phyloP scores from a whole-genome alignment of 2,113 vertebrate species.

The Bucco capensis region DNA sequence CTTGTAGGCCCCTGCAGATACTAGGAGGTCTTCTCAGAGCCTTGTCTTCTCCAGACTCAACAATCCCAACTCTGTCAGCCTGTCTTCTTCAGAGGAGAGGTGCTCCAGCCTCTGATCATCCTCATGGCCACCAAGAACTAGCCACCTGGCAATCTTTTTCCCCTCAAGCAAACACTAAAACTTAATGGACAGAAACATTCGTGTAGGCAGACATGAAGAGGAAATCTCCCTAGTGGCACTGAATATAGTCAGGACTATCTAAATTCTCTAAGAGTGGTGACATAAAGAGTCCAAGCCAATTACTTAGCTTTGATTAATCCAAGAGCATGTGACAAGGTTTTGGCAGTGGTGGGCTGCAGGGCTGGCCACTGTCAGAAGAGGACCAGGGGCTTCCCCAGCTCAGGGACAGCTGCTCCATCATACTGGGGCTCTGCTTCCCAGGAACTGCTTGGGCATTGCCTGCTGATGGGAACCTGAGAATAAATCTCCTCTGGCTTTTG shows the following conservation, averaged over 20 bases:
- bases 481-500: not conserved
- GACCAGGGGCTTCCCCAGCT: not conserved
- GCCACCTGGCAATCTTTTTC: not conserved
- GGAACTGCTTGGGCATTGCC: not conserved
- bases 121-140: no score
- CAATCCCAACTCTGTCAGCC: no score
- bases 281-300: not conserved
- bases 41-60: no score
- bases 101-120: no score
- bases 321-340: not conserved
- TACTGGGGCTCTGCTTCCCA: not conserved
- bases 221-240: not conserved
- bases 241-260: not conserved
- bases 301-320: not conserved
- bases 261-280: not conserved
- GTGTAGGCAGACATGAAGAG: not conserved
- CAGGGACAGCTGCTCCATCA: accelerated
- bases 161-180: not conserved
- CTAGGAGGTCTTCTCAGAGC: no score
- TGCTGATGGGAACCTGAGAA: not conserved
- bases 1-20: no score
- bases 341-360: not conserved
- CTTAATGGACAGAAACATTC: not conserved
- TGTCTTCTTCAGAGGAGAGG: no score
- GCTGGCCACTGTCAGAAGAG: not conserved